These are phyloP conservation scores for Condylura cristata DNA, from an alignment of 2,113 vertebrate genomes.

Conservation along the genomic window DNA sequence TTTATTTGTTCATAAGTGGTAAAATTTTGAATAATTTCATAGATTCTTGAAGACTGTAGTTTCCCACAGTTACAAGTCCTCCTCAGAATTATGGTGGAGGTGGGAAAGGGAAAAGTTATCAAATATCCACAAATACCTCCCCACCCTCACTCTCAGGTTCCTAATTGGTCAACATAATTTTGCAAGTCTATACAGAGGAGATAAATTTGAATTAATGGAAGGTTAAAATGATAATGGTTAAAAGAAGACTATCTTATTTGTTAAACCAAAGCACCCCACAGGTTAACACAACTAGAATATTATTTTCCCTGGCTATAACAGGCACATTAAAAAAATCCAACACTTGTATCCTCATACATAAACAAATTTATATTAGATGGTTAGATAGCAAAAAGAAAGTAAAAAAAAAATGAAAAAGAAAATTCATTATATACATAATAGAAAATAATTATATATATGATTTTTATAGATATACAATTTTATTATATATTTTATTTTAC, in stretches of 20 bases:
- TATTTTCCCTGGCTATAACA: neutral
- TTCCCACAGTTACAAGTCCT: neutral
- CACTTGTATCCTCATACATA: neutral
- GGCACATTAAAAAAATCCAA: neutral
- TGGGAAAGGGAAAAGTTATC: neutral
- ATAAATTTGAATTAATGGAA: neutral
- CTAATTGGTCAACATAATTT: neutral
- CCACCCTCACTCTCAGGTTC: neutral
- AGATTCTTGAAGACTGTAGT: neutral
- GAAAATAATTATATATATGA: neutral
- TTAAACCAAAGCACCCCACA: conserved; percentile 12
- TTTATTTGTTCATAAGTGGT: neutral
- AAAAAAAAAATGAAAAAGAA: conserved; percentile 7
- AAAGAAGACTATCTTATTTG: neutral
- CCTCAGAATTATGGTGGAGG: neutral
- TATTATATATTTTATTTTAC: too few species aligned
- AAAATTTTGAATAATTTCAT: neutral
- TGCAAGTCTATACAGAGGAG: neutral
- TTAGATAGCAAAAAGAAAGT: neutral
- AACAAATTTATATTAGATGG: neutral
- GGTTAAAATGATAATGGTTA: neutral
- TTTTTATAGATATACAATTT: too few species aligned
- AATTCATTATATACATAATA: neutral
- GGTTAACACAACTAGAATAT: neutral
- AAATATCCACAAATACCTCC: neutral